Evolutionary conservation across 1,140 invertebrate genomes (phyloP).

Genomic region (Drosophila ambigua): DNA sequence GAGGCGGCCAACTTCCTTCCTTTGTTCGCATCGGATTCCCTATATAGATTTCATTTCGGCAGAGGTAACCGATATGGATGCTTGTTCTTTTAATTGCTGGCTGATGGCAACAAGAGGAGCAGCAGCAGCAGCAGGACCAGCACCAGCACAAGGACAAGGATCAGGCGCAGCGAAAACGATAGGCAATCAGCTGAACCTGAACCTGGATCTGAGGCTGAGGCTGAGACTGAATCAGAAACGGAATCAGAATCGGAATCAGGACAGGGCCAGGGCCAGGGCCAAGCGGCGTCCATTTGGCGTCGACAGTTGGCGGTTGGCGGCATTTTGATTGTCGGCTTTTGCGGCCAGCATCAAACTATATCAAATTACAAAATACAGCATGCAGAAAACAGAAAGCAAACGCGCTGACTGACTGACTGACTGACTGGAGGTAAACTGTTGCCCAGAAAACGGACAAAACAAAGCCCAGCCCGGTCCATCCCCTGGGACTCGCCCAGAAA

Average conservation of each 20-base stretch:
- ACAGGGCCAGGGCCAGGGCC: neutral
- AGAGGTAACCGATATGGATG: constrained; percentile 69
- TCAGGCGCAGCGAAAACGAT: constrained; percentile 57
- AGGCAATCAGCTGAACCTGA: constrained; percentile 61
- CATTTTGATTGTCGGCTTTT: constrained; percentile 76
- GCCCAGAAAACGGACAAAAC: constrained; percentile 13
- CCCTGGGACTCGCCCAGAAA: neutral
- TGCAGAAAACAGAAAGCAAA: neutral
- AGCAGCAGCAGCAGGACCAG: too few relatives aligned
- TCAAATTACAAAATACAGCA: constrained; percentile 61
- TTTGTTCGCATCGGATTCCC: constrained; percentile 31
- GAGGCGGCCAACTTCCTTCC: constrained; percentile 42
- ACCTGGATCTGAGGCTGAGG: neutral
- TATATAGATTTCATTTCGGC: constrained; percentile 72
- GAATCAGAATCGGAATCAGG: constrained; percentile 34
- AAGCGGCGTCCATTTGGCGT: constrained; percentile 44
- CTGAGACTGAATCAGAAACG: constrained; percentile 4
- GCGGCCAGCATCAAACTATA: constrained; percentile 73
- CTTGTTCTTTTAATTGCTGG: constrained; percentile 80
- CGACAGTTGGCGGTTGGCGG: constrained; percentile 61
- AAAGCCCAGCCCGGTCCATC: neutral
- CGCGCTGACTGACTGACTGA: neutral
- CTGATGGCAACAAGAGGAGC: neutral
- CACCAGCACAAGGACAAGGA: too few relatives aligned
- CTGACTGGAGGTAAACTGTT: constrained; percentile 2